Evolutionary conservation across 2,113 vertebrate species (phyloP).

Genomic region (Dendropsophus ebraccatus): DNA sequence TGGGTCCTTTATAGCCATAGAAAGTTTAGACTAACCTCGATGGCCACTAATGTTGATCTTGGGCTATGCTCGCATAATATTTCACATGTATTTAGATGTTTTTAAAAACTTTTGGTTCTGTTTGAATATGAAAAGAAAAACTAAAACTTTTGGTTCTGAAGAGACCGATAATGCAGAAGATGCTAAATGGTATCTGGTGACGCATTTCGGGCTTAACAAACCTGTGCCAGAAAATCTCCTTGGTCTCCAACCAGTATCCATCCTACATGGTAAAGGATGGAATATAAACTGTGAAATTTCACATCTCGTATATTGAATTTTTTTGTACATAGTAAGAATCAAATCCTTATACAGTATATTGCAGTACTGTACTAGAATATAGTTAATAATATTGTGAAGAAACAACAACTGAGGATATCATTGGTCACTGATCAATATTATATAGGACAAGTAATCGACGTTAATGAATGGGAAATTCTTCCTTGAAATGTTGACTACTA

Average conservation of each 20-base stretch:
- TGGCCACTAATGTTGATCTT: not conserved
- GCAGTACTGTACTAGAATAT: not conserved
- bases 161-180: constrained; percentile 6
- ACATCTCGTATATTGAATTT: not conserved
- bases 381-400: not conserved
- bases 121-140: not conserved
- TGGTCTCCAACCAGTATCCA: not conserved
- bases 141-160: not conserved
- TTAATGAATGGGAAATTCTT: constrained; percentile 6
- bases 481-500: constrained; percentile 34
- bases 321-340: not conserved
- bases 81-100: constrained; percentile 51
- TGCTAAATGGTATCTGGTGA: not conserved
- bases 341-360: not conserved
- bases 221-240: not conserved
- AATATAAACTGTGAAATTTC: not conserved
- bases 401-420: not conserved
- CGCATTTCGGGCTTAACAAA: not conserved
- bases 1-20: not conserved
- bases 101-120: too few species aligned
- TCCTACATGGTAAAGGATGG: not conserved
- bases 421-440: not conserved
- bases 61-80: not conserved
- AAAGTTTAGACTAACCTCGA: constrained; percentile 30
- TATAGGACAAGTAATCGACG: not conserved